Base-by-base conservation (phyloP, 2,797 vertebrate species). In the Hydrophis major region DNA sequence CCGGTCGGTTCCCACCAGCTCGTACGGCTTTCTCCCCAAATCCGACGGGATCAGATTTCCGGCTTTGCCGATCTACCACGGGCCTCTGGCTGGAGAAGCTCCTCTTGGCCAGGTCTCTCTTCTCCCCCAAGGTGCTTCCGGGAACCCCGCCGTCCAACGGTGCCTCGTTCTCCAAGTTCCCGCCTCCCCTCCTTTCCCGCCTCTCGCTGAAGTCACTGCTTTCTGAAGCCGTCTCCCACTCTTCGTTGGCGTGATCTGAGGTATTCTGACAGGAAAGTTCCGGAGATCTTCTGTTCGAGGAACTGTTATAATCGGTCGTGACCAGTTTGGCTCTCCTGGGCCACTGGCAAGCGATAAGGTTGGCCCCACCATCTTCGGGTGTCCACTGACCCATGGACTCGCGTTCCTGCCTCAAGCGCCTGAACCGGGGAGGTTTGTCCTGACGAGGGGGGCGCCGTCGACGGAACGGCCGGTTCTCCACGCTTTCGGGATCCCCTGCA, bases 21-120 rank as follows among this genome's bases (percentile, higher is more conserved):
- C 98, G 98, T 8, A 96, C 56, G 0, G 99, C 96, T 94, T 99
- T 99, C 95, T 98, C 98, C 1, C 96, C 98, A 93, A 98, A 97
- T 93, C 98, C 97, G 20, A 97, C 97, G 0, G 98, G 97, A 90
- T 99, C 99, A 0, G 98, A 97, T 97, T 99, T 99, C 89, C 99
- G 98, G 97, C 98, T 99, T 96, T 99, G 99, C 42, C 99, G 97
- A 92, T 99, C 99, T 2, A 98, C 98, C 78, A 99, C 94, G 0
- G 99, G 99, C 56, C 99, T 98, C 95, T 99, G 99, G 95, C 99
- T 99, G 3, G 99, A 99, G 97, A 99, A 99, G 96, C 99, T 99
- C 94, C 99, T 98, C 96, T 99, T 99, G 8, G 99, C 98, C 74
- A 99, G 96, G 90, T 99, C 99, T 95, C 99, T 98, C 97, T 99